These are phyloP conservation scores for Resseliella maxima DNA, from an alignment of 2,888 invertebrate genomes.

Conservation along the genomic window DNA sequence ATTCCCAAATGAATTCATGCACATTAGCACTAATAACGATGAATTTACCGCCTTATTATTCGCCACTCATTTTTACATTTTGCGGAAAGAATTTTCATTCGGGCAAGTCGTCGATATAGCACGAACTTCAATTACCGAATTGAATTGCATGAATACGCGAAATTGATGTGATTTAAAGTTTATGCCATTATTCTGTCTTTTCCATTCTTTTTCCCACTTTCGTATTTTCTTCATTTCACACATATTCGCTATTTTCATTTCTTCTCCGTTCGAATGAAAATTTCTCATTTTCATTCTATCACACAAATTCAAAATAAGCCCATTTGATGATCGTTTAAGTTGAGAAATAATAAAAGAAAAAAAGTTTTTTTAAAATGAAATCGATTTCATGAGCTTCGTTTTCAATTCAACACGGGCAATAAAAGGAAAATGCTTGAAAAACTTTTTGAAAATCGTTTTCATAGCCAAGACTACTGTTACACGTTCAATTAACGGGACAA, in stretches of 20 bases:
- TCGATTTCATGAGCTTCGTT: too few species aligned
- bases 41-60: constrained; percentile 20
- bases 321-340: too few species aligned
- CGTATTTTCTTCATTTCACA: too few species aligned
- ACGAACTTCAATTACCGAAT: constrained; percentile 4
- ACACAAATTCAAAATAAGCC: too few species aligned
- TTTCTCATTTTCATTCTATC: too few species aligned
- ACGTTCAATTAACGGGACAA: neutral
- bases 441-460: neutral
- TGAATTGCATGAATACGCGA: neutral
- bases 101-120: neutral
- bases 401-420: too few species aligned
- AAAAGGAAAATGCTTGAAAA: too few species aligned
- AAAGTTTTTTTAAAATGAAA: too few species aligned
- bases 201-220: neutral
- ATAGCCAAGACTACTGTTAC: neutral
- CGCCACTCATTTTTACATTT: constrained; percentile 20
- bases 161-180: constrained; percentile 13
- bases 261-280: too few species aligned
- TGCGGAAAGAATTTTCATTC: neutral
- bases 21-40: constrained; percentile 28
- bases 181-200: neutral
- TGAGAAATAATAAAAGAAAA: neutral
- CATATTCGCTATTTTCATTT: too few species aligned
- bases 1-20: constrained; percentile 34